Conservation (phyloP, 2,888 invertebrate species). For the Luffia ferchaultella region DNA sequence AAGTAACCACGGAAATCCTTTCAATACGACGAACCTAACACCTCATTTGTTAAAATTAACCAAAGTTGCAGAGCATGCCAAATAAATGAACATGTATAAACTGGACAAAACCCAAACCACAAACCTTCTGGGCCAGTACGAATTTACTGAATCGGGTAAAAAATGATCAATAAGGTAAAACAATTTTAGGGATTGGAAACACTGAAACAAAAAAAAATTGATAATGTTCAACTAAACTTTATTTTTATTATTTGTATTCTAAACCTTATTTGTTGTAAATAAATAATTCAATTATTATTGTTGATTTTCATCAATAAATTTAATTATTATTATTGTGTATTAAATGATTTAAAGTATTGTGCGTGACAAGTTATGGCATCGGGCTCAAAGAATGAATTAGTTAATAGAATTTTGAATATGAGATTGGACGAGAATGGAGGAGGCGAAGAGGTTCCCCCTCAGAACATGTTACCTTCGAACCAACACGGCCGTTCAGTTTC, state of each 20-base stretch:
- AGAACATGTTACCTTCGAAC: slow-evolving; percentile 62
- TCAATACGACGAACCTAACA: too few species aligned
- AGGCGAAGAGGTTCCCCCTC: slow-evolving; percentile 48
- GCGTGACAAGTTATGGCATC: slow-evolving; percentile 39
- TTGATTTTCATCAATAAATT: not conserved
- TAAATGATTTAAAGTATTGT: not conserved
- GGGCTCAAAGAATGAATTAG: slow-evolving; percentile 49
- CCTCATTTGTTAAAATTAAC: too few species aligned
- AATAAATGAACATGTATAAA: too few species aligned
- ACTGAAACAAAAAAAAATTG: too few species aligned
- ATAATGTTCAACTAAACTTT: too few species aligned
- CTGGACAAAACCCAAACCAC: too few species aligned
- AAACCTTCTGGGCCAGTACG: too few species aligned
- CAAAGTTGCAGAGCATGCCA: too few species aligned
- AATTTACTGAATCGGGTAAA: too few species aligned
- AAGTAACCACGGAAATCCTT: too few species aligned
- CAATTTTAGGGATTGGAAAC: too few species aligned
- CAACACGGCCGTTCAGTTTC: slow-evolving; percentile 37
- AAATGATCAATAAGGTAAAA: too few species aligned
- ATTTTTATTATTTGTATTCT: not conserved
- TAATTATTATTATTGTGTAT: not conserved
- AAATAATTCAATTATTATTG: not conserved
- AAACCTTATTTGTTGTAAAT: not conserved
- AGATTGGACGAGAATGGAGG: slow-evolving; percentile 38
- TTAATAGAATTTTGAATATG: slow-evolving; percentile 41